Conservation (phyloP, 2,888 invertebrate species). For the Masnerella sp. region DNA sequence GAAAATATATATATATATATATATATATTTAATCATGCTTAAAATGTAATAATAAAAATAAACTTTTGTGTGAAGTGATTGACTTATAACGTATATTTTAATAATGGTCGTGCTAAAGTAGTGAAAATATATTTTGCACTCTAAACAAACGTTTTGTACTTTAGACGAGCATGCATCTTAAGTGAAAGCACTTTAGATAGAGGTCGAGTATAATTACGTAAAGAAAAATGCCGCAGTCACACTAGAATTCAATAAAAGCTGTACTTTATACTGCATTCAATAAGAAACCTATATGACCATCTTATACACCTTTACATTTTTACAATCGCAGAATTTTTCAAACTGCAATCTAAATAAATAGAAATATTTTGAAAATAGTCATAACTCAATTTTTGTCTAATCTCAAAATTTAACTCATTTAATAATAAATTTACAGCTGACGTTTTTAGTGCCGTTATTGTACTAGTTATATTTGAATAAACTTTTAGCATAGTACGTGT, state of each 20-base stretch:
- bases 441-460: background rate
- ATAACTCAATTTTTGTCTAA: too few relatives aligned
- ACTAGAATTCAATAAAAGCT: constrained; percentile 23
- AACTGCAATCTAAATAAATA: background rate
- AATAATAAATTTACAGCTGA: too few relatives aligned
- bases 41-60: too few relatives aligned
- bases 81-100: constrained; percentile 1
- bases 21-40: too few relatives aligned
- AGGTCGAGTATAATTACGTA: constrained; percentile 34
- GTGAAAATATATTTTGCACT: constrained; percentile 10
- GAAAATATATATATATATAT: too few relatives aligned
- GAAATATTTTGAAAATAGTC: too few relatives aligned
- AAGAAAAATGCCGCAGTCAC: constrained; percentile 24
- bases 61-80: too few relatives aligned
- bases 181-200: constrained; percentile 35
- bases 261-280: constrained; percentile 11
- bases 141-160: constrained; percentile 28
- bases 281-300: constrained; percentile 3
- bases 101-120: background rate
- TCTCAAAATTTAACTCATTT: too few relatives aligned
- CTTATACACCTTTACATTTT: too few relatives aligned
- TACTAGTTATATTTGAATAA: constrained; percentile 7
- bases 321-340: constrained; percentile 4
- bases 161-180: constrained; percentile 24
- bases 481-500: background rate